Evolutionary conservation across 2,888 invertebrate genomes (phyloP), one percentile per base, ranked within the genome.

Genomic region (Steinernema carpocapsae): DNA sequence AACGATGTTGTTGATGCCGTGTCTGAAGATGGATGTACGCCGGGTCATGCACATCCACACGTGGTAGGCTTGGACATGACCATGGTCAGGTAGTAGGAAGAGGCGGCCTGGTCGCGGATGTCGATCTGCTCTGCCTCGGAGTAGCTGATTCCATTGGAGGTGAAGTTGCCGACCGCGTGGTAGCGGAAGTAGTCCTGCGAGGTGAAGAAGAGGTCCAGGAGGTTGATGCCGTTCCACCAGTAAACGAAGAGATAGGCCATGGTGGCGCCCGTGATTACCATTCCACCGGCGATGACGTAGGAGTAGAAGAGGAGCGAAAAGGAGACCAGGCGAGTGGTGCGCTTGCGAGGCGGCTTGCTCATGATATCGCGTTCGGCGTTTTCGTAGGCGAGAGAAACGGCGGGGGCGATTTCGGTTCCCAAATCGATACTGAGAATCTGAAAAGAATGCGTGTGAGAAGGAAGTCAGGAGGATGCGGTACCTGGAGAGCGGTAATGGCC

Each of bases 21-120:
- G 83, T 10, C 59, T 72, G 76, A 84, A 83, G 29, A 84, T 74
- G 10, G 84, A 84, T 14, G 81, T 78, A 26, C 84, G 76, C 32
- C 83, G 76, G n/a, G 84, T 84, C 26, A 82, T 76, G 76, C 83
- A 83, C 78, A 79, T 80, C 78, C 79, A 82, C 24, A 83, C 59
- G 72, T 84, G 82, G 76, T 79, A 81, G n/a, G 78, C 78, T 74
- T 81, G 81, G 77, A 64, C 32, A 79, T 37, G 19, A 83, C 80
- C 19, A 81, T 29, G 14, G 80, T 78, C 12, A 81, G 75, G 14
- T 81, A 81, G 81, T 81, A 81, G 17, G 80, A 77, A 2, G 82
- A 81, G 29, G 74, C 70, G 56, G 81, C 79, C 56, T 81, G 70
- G 22, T 52, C 73, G 29, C 72, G 70, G 14, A 79, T 78, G 45